Conservation (phyloP, 2,797 vertebrate species). For the Todus mexicanus region DNA sequence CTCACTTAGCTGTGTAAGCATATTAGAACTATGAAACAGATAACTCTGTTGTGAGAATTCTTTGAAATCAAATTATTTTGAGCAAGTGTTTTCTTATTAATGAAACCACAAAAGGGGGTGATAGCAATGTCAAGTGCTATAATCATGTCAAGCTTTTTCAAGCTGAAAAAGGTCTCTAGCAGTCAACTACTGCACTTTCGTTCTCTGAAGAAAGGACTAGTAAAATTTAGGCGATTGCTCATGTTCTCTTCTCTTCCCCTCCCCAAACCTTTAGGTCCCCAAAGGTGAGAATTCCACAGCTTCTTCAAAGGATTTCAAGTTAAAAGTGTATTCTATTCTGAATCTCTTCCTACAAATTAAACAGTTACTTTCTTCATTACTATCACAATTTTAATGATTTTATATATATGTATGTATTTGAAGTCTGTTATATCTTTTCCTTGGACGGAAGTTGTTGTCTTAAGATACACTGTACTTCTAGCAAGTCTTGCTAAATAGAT, state of each 20-base stretch:
- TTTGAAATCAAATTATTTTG: background rate
- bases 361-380: background rate
- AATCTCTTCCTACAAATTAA: background rate
- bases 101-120: background rate
- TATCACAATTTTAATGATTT: background rate
- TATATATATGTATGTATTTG: background rate
- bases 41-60: background rate
- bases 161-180: background rate
- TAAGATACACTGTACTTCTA: background rate
- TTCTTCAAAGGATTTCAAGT: background rate
- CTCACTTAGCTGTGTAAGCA: background rate
- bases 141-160: background rate
- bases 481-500: background rate
- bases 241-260: background rate
- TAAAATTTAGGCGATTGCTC: background rate
- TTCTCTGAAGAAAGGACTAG: background rate
- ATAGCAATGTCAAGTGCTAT: background rate
- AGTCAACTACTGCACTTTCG: background rate
- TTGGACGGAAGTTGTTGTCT: background rate
- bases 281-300: background rate
- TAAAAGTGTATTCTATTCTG: background rate
- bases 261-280: background rate
- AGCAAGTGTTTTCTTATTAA: background rate
- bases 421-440: background rate
- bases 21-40: background rate